A percentile compares a stretch with the other conserved stretches of the same genome.
Conservation (phyloP, 2,113 vertebrate genomes). For the Penelope pileata region DNA sequence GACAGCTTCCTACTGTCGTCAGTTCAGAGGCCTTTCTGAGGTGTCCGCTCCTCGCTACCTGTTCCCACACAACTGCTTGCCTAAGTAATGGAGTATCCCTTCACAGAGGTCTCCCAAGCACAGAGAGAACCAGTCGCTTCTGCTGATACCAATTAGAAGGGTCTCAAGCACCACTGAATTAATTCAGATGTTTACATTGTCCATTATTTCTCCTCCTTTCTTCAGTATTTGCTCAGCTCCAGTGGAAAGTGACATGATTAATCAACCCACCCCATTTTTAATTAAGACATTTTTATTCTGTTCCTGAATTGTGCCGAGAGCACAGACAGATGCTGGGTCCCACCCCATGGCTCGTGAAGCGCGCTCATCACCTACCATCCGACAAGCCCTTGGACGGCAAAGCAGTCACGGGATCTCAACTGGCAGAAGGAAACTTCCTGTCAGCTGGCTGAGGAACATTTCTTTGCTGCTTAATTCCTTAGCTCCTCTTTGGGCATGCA, state of each 20-base stretch:
- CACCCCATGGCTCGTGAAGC: not conserved
- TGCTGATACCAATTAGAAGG: not conserved
- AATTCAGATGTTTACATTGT: not conserved
- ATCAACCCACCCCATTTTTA: not conserved
- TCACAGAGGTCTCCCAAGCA: not conserved
- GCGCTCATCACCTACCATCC: not conserved
- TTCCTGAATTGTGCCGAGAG: not conserved
- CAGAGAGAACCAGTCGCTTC: not conserved
- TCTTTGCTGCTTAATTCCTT: slow-evolving; percentile 11
- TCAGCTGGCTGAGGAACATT: slow-evolving; percentile 5
- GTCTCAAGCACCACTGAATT: not conserved
- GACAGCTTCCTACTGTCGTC: not conserved
- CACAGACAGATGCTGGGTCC: not conserved
- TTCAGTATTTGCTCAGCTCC: not conserved
- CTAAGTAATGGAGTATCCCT: not conserved
- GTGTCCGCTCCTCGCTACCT: not conserved
- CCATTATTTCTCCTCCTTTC: not conserved
- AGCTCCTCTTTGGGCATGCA: slow-evolving; percentile 5
- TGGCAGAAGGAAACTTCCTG: slow-evolving; percentile 1
- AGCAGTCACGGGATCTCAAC: slow-evolving; percentile 14
- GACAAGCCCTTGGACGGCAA: slow-evolving; percentile 44
- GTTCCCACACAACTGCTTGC: not conserved
- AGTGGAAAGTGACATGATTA: not conserved
- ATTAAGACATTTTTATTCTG: not conserved
- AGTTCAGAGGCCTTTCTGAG: not conserved